Evolutionary conservation across 1,140 invertebrate genomes (phyloP), one percentile per base, ranked within the genome.

Genomic region (Lycorma delicatula): DNA sequence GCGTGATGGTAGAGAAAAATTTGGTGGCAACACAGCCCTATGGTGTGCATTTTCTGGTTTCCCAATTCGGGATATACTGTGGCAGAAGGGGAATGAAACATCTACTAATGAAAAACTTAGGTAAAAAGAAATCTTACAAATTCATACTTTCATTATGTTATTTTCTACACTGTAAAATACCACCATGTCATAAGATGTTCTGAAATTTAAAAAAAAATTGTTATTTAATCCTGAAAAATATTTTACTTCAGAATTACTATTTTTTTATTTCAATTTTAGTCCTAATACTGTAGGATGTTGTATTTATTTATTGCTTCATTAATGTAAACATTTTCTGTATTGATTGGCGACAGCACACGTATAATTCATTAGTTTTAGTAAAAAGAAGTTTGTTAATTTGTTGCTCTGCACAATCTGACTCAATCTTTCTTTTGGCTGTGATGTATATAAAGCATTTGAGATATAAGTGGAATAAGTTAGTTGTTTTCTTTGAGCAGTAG

Each of bases 11-110:
- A 76, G 73, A 56, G 68, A 73, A 20, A 80, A 78, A 65, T 71
- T 78, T 12, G 70, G 72, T 16, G 67, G 76, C 47, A 61, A 68
- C 34, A 75, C 74, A 18, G 67, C 73, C 38, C 62, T 84, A 52
- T 74, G 68, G 25, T 84, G 82, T 60, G 63, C 76, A 27, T 68
- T 82, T 44, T 67, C 78, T 64, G 80, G 81, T 22, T 81, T 79
- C 66, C 82, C 82, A 7, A 66, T 81, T 46, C 72, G 74, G 11
- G 65, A 74, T 22, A 74, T 81, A 23, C 70, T 64, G 52, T 84
- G 81, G 81, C 64, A 73, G 1, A 84, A 81, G 62, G 76, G 76
- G 48, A 77, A 77, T 44, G 71, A 75, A 56, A 64, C 70, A 0
- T 69, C 77, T 28, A 72, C 68, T 47, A 60, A 61, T n/a, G 69